These are phyloP conservation scores for Drosophila trichaetosa DNA, from an alignment of 2,888 invertebrate genomes.

Conservation along the genomic window DNA sequence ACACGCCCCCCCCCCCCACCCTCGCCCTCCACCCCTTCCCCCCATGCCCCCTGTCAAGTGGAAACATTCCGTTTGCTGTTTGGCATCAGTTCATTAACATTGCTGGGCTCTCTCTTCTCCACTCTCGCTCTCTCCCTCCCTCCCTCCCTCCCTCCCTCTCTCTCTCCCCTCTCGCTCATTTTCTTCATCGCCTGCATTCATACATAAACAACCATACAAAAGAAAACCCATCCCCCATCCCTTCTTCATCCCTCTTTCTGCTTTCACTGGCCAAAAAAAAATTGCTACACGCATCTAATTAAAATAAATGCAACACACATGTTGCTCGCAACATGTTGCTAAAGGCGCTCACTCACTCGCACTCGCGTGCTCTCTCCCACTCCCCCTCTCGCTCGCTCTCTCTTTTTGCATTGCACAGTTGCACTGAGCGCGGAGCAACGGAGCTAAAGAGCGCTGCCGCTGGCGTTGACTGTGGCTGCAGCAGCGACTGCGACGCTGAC, in stretches of 20 bases:
- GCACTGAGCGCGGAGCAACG: conserved; percentile 18
- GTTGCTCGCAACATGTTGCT: conserved; percentile 73
- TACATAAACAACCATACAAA: conserved; percentile 21
- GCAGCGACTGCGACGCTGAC: conserved; percentile 12
- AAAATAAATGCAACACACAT: conserved; percentile 35
- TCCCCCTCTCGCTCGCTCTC: conserved; percentile 13
- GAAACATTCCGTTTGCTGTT: conserved; percentile 11
- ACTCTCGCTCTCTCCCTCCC: not conserved
- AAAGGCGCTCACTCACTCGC: conserved; percentile 57
- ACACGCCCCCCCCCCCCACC: not conserved
- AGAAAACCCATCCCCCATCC: not conserved
- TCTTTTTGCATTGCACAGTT: conserved; percentile 23
- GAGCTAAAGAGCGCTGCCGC: not conserved
- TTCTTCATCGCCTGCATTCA: conserved; percentile 21
- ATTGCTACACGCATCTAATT: conserved; percentile 50
- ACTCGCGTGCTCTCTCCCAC: conserved; percentile 17
- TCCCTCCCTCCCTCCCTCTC: not conserved
- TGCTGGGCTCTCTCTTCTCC: conserved; percentile 4
- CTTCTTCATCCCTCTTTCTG: not conserved
- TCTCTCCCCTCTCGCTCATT: not conserved
- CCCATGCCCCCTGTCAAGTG: not conserved
- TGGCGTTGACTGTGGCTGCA: conserved; percentile 4
- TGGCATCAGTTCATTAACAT: conserved; percentile 59
- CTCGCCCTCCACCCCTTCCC: not conserved
- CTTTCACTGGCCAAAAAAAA: not conserved